Conservation (phyloP, 2,797 vertebrate species). For the Falco biarmicus region DNA sequence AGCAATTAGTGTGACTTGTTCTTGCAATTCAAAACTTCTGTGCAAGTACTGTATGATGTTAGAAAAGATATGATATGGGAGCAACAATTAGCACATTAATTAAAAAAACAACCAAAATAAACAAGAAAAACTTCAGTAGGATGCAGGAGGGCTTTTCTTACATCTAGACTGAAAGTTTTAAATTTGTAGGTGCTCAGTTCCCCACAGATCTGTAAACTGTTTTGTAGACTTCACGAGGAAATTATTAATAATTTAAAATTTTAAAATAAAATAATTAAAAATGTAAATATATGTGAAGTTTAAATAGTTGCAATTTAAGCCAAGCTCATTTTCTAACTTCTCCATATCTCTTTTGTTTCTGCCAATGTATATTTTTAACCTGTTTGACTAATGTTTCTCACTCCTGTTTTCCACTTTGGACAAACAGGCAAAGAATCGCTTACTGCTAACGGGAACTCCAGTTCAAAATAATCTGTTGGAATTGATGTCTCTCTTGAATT, state of each 20-base stretch:
- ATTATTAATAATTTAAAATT: not conserved
- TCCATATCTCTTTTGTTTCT: not conserved
- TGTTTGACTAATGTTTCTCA: not conserved
- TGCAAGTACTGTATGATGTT: not conserved
- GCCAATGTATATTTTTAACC: not conserved
- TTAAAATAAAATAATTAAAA: no score
- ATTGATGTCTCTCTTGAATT: slow-evolving; percentile 96
- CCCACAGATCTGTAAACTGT: not conserved
- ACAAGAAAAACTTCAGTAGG: not conserved
- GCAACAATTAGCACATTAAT: not conserved
- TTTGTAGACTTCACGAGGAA: not conserved
- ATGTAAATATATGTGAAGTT: not conserved
- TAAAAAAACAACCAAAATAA: not conserved
- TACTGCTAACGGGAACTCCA: slow-evolving; percentile 95
- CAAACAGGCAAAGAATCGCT: slow-evolving; percentile 87
- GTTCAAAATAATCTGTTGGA: slow-evolving; percentile 97
- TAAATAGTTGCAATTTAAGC: not conserved
- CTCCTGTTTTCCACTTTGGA: not conserved
- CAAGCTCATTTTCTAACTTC: not conserved
- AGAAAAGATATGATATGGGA: not conserved
- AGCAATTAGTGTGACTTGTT: not conserved
- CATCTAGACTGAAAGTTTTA: not conserved
- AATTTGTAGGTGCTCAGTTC: not conserved
- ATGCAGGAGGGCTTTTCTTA: not conserved
- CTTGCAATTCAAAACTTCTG: not conserved